Percentiles rank a stretch among this genome's conserved stretches.
These are phyloP conservation scores for Sitta carolinensis DNA, from an alignment of 2,797 vertebrate species.

Conservation along the genomic window DNA sequence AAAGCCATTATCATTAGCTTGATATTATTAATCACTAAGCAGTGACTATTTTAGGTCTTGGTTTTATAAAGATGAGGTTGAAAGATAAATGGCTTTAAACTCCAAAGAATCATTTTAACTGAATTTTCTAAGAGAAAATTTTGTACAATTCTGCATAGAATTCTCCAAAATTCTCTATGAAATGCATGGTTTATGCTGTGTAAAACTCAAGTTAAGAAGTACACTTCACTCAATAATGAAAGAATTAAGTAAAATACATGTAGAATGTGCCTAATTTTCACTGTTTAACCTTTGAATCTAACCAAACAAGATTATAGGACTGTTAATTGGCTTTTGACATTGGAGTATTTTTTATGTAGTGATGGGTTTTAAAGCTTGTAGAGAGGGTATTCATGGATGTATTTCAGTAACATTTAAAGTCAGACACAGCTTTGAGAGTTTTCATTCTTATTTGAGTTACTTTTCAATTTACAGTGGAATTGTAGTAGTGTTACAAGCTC, in stretches of 20 bases:
- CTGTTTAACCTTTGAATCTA: background rate
- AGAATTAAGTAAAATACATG: background rate
- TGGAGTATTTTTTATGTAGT: background rate
- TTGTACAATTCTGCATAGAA: background rate
- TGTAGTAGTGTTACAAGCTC: background rate
- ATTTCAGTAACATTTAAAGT: background rate
- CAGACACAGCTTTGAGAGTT: background rate
- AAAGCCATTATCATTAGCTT: conserved; percentile 28
- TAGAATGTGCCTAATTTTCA: background rate
- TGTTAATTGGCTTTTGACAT: background rate
- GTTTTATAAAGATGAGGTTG: background rate
- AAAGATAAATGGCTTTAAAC: conserved; percentile 5
- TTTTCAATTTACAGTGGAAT: background rate
- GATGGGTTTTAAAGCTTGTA: background rate
- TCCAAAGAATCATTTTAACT: conserved; percentile 10
- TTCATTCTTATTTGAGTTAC: background rate
- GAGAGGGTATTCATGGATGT: background rate
- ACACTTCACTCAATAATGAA: background rate
- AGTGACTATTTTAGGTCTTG: conserved; percentile 24
- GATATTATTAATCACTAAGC: conserved; percentile 53
- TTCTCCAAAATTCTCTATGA: background rate
- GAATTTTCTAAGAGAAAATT: conserved; percentile 43
- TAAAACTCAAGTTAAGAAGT: background rate
- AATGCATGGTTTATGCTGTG: background rate
- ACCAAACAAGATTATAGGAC: background rate